Evolutionary conservation across 2,797 vertebrate species (phyloP), one percentile per base, ranked within the genome.

Genomic region (Lutjanus campechanus): DNA sequence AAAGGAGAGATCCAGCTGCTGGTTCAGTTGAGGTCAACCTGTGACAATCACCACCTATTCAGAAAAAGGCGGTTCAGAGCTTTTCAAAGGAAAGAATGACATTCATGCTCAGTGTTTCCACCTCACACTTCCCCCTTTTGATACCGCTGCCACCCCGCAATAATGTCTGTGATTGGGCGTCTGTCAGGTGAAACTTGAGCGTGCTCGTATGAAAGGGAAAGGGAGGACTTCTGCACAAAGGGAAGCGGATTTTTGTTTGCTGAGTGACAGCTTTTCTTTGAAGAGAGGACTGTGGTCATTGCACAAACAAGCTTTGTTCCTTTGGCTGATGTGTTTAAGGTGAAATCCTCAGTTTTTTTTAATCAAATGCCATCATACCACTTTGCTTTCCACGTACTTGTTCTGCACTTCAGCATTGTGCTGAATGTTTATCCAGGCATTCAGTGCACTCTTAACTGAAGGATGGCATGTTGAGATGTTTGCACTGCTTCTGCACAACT

Each of bases 31-130:
- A 47, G 69, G 77, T 50, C 20, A 73, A 19, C 46, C 71, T 43
- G 51, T 20, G 54, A 71, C 76, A 77, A 77, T 76, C 67, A 76
- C 9, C n/a, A 5, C 47, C 65, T 80, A 65, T 81, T 83, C 40
- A 67, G 67, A 43, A 56, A 53, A 29, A 56, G 11, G 16, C 0
- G n/a, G 20, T 20, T 41, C 40, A 11, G 17, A 59, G 67, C 58
- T 59, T 81, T 63, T 72, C 17, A 75, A 19, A 62, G 17, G 29
- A 29, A 16, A 56, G 40, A 51, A 29, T n/a, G 29, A 69, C 61
- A 40, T 17, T 60, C 29, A 9, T 19, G 41, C 29, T 51, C 40
- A 15, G n/a, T 20, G 44, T 55, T 60, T 47, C 25, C 60, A 50
- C 41, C 51, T 51, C 19, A 49, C 56, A 19, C 13, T 8, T 12